Evolutionary conservation across 2,797 vertebrate species (phyloP).

Genomic region (Sebastes paucispinis): DNA sequence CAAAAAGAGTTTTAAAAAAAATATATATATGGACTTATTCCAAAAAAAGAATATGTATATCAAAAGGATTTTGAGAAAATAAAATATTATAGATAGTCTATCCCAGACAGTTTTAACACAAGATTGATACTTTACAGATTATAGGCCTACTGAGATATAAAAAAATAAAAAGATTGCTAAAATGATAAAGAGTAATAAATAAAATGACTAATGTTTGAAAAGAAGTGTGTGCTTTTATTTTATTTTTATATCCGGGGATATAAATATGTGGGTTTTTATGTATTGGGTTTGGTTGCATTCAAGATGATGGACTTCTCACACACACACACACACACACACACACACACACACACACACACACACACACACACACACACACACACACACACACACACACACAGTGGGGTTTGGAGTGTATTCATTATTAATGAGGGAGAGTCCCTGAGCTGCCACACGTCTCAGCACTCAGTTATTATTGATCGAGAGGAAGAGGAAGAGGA

Average conservation of each 20-base stretch:
- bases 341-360: fast-evolving
- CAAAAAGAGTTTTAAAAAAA: slow-evolving; percentile 47
- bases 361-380: too few relatives aligned
- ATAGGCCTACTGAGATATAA: slow-evolving; percentile 67
- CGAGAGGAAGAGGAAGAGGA: slow-evolving; percentile 14
- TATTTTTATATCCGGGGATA: not conserved
- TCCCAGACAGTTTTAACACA: slow-evolving; percentile 58
- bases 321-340: too few relatives aligned
- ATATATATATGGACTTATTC: slow-evolving; percentile 53
- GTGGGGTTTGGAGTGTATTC: slow-evolving; percentile 33
- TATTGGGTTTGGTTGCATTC: not conserved
- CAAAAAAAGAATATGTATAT: slow-evolving; percentile 71
- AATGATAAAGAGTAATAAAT: slow-evolving; percentile 91
- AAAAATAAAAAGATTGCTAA: slow-evolving; percentile 81
- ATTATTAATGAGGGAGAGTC: slow-evolving; percentile 76
- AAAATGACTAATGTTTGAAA: slow-evolving; percentile 94
- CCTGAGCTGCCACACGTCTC: slow-evolving; percentile 48
- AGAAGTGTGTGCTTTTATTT: slow-evolving; percentile 76
- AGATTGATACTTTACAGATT: slow-evolving; percentile 83
- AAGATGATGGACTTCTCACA: not conserved
- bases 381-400: not conserved
- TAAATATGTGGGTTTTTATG: not conserved
- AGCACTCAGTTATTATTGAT: slow-evolving; percentile 60
- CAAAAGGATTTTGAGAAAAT: slow-evolving; percentile 85
- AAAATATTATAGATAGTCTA: slow-evolving; percentile 80